Evolutionary conservation across 2,113 vertebrate species (phyloP), one percentile per base, ranked within the genome.

Genomic region (Platysternon megacephalum): DNA sequence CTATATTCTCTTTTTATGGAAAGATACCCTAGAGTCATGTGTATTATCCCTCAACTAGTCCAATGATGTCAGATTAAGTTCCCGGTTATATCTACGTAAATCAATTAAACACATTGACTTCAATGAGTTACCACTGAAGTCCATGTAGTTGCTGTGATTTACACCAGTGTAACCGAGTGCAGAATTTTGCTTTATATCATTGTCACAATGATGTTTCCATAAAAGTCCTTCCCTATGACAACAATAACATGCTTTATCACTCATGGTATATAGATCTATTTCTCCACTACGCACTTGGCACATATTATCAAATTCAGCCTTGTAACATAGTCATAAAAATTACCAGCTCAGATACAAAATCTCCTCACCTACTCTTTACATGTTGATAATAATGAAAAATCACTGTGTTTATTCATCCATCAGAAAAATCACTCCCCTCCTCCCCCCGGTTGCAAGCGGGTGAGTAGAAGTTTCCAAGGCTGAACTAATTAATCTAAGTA

Each of bases 401-500:
- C 24, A 26, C 5, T 44, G 13, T 46, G 72, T 39, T 46, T 83
- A 53, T 79, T 58, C 56, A 72, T 29, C 46, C 76, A 48, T 83
- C 79, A 78, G 85, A 86, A 82, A 81, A 91, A 82, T 26, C 68
- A 65, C 7, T 51, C 68, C 2, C n/a, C 65, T 28, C 42, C 35
- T 35, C 35, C 35, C 42, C 49, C 42, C 35, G 16, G 51, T 46
- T 82, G 44, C 48, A 72, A 92, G 55, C 11, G 21, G 35, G 39
- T 91, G 35, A 51, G 42, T 5, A 91, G 65, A 82, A 29, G 11
- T 58, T 56, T 76, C 65, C 22, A 17, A 17, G 49, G 76, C n/a
- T 83, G 85, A 86, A 16, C 46, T 87, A 82, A 91, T 82, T 86
- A 91, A 91, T 89, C 87, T 82, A 74, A 82, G 80, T 49, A 86